Base-by-base conservation (phyloP, 2,797 vertebrate species). In the Thalassophryne amazonica region DNA sequence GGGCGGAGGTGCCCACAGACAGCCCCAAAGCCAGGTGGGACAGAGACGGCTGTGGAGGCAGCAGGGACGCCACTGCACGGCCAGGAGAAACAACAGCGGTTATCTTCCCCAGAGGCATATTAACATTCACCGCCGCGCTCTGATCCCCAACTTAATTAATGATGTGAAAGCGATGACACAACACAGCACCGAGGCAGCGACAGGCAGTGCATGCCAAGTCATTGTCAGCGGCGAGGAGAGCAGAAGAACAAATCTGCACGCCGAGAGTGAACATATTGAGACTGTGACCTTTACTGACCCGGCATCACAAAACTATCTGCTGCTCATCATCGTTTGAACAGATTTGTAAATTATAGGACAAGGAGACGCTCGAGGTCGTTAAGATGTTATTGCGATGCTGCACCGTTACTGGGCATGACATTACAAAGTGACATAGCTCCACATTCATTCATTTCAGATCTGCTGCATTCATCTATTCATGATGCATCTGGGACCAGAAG, bases 1-100 rank as follows among this genome's bases (percentile, higher is more conserved):
- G 87, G 6, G 94, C 94, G 0, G 96, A 98, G 15, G 95, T 98
- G 57, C 95, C 95, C 17, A 99, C 94, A 0, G 96, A 99, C 41
- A 99, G 90, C 25, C 91, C 91, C 75, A 99, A 86, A 0, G 95
- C 93, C 78, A 97, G 89, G 9, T 94, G 93, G 11, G 95, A 95
- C 24, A 94, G 91, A 0, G 94, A 86, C 4, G 73, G 83, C 58
- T 68, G 89, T 1, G 54, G 64, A 7, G 63, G 42, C 53, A 19
- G 18, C 20, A 1, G 6, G 48, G 52, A 22, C 42, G 51, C 28
- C 38, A 27, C 90, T 90, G 70, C 17, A 55, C 40, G 57, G 80
- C 58, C 60, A 68, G 58, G 21, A 42, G 38, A 70, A 43, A 78
- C 63, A 76, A 60, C 51, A 57, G 50, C 1, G 15, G 60, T 72